A percentile compares a stretch with the other conserved stretches of the same genome.
phyloP scores from a whole-genome alignment of 2,888 invertebrate genomes.

The Cephonodes hylas region DNA sequence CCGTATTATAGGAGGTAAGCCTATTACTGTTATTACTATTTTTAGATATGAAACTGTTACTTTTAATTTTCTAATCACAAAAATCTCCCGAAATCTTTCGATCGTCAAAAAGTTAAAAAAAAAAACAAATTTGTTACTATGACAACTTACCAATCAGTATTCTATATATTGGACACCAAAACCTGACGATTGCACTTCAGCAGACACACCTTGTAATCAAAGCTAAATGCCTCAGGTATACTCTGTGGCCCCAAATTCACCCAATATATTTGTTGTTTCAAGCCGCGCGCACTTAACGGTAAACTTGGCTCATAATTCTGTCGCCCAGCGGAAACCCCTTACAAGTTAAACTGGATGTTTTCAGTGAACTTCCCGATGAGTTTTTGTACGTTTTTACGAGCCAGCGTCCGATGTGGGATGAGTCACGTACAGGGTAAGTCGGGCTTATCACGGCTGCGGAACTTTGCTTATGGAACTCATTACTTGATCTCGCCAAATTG shows the following conservation, averaged over 20 bases:
- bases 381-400: conserved; percentile 51
- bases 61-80: too few relatives aligned
- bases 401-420: conserved; percentile 9
- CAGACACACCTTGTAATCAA: too few relatives aligned
- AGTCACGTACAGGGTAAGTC: conserved; percentile 26
- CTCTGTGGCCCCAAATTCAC: background rate
- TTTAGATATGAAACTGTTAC: too few relatives aligned
- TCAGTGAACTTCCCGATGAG: conserved; percentile 45
- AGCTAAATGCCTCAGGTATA: background rate
- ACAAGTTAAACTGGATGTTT: conserved; percentile 62
- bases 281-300: conserved; percentile 39
- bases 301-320: conserved; percentile 68
- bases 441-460: conserved; percentile 20
- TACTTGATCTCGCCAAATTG: background rate
- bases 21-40: too few relatives aligned
- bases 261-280: conserved; percentile 48
- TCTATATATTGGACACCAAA: too few relatives aligned
- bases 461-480: background rate
- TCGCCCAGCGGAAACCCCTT: conserved; percentile 56
- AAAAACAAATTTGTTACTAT: too few relatives aligned
- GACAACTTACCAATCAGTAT: too few relatives aligned
- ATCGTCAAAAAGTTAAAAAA: too few relatives aligned
- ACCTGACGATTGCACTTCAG: too few relatives aligned
- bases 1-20: too few relatives aligned
- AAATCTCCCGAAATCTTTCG: too few relatives aligned